phyloP scores from a whole-genome alignment of 2,113 vertebrate species.

The Perccottus glenii region DNA sequence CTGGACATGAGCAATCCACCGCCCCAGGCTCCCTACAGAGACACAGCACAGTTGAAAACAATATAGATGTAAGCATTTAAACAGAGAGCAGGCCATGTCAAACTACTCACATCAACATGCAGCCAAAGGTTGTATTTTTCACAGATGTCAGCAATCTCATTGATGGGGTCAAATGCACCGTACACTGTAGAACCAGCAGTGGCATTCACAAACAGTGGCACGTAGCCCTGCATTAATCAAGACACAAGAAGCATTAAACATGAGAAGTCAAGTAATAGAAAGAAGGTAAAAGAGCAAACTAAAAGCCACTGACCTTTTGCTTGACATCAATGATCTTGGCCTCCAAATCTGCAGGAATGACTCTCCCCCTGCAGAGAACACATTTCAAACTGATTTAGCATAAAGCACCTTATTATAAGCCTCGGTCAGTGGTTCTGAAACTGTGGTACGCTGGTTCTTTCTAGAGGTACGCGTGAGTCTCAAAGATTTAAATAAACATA shows the following conservation, averaged over 20 bases:
- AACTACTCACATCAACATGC: constrained; percentile 92
- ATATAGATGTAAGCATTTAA: not conserved
- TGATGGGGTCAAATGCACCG: constrained; percentile 96
- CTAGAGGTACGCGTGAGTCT: too few species aligned
- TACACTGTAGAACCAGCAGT: constrained; percentile 96
- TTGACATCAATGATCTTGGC: constrained; percentile 94
- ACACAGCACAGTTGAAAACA: constrained; percentile 3
- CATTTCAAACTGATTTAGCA: not conserved
- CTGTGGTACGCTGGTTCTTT: too few species aligned
- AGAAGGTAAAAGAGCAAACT: not conserved
- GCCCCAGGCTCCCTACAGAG: constrained; percentile 92
- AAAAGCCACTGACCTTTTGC: constrained; percentile 87
- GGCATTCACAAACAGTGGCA: constrained; percentile 95
- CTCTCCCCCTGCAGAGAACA: constrained; percentile 85
- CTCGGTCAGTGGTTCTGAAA: too few species aligned
- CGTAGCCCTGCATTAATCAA: constrained; percentile 80
- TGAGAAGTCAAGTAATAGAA: not conserved
- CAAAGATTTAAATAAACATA: too few species aligned
- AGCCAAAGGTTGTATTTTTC: constrained; percentile 98
- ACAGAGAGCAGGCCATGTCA: not conserved
- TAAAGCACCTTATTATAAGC: too few species aligned
- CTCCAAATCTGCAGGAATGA: constrained; percentile 97
- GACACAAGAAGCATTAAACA: not conserved
- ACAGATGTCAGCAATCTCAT: constrained; percentile 96
- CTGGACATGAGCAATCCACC: constrained; percentile 96